These are phyloP conservation scores for Ditula angustiorana DNA, from an alignment of 2,888 invertebrate species.

Conservation along the genomic window DNA sequence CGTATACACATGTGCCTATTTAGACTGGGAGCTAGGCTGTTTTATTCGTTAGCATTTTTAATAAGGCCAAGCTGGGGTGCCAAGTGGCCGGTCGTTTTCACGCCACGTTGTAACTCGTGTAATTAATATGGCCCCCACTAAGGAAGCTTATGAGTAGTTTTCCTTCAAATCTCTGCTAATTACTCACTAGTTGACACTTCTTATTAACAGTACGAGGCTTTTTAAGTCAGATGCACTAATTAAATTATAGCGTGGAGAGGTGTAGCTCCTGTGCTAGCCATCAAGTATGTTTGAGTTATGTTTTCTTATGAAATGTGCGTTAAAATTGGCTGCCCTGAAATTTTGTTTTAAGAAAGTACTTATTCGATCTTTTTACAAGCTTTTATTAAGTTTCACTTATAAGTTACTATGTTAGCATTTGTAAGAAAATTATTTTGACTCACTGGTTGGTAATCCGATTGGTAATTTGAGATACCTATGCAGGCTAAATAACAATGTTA, in stretches of 20 bases:
- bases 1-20: conserved; percentile 20
- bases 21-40: conserved; percentile 64
- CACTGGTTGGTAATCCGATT: no score
- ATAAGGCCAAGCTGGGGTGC: conserved; percentile 84
- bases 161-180: conserved; percentile 80
- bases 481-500: no score
- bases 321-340: no score
- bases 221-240: conserved; percentile 9
- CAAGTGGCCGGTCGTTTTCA: conserved; percentile 82
- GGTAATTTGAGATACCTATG: no score
- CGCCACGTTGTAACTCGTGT: conserved; percentile 74
- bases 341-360: no score
- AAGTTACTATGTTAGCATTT: no score
- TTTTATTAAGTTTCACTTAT: no score
- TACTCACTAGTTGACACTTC: conserved; percentile 61
- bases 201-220: conserved; percentile 15
- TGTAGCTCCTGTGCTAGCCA: not conserved
- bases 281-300: no score
- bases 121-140: conserved; percentile 82
- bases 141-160: conserved; percentile 85
- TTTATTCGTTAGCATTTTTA: conserved; percentile 85
- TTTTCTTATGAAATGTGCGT: no score
- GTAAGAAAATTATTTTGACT: no score
- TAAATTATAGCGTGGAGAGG: not conserved
- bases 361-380: no score